Base-by-base conservation (phyloP, 2,113 vertebrate genomes). In the Erpornis zantholeuca region DNA sequence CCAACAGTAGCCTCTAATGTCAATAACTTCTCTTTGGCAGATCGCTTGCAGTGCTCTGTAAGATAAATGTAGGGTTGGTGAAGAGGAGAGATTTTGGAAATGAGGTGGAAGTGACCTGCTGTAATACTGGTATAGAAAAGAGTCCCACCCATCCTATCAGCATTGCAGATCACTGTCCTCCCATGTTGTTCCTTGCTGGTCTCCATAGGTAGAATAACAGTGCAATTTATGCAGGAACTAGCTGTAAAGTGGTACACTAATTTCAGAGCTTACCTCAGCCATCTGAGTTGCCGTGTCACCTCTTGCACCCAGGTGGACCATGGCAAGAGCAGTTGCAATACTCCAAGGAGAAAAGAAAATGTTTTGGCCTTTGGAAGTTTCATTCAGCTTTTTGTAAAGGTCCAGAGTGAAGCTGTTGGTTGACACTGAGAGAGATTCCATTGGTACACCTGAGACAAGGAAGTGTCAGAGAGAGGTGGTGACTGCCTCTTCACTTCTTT, bases 341-440 rank as follows among this genome's bases (percentile, higher is more conserved):
- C 99, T 98, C 95, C 98, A 97, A 1, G 99, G 98, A 15, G 98
- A 99, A 66, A 99, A 53, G 76, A 99, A 99, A 89, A 99, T 69
- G 72, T 99, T 99, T 29, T 97, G 96, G 0, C 42, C 60, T 31
- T 97, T 40, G 3, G 91, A 97, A 1, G 40, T 22, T 44, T 97
- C 96, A 83, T 97, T 98, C 88, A 99, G 92, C 31, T 97, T 98
- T 90, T 96, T 98, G 93, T 98, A 98, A 65, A 99, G 98, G 33
- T 98, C 98, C 94, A 99, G 72, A 33, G 98, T 97, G 69, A 99
- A 99, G 17, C 24, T 85, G 3, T 98, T 98, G 86, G 98, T 99
- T 50, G 99, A 97, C 73, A 64, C 84, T 38, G 97, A 95, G 71
- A 98, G 77, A 44, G 94, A 80, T 25, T 98, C 98, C 99, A 99